Conservation (phyloP, 2,888 invertebrate species). For the Chaitophorus viminalis region DNA sequence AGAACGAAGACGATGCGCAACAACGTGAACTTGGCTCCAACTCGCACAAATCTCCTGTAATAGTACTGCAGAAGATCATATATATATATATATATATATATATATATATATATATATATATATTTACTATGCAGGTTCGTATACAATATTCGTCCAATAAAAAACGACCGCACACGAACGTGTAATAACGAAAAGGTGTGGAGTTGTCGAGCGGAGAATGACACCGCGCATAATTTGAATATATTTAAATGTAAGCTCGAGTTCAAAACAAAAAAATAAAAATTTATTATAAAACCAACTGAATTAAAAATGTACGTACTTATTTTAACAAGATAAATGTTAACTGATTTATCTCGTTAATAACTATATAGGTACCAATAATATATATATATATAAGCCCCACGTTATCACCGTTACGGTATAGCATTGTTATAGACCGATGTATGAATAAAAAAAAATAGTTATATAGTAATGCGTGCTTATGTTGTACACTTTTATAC, state of each 20-base stretch:
- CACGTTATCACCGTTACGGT: background rate
- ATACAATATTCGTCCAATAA: background rate
- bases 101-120: too few relatives aligned
- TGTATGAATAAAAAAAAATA: background rate
- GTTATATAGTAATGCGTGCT: background rate
- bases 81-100: too few relatives aligned
- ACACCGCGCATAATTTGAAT: background rate
- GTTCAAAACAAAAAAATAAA: background rate
- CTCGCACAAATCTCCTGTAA: too few relatives aligned
- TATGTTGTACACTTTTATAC: too few relatives aligned
- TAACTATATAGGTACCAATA: background rate
- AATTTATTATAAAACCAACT: background rate
- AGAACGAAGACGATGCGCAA: too few relatives aligned
- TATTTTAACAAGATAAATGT: background rate
- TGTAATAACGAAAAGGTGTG: background rate
- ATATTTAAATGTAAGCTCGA: background rate
- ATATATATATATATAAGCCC: too few relatives aligned
- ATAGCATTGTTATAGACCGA: background rate
- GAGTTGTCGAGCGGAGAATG: background rate
- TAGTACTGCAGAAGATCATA: too few relatives aligned
- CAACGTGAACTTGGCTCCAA: too few relatives aligned
- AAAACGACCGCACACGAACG: background rate
- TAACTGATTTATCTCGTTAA: background rate
- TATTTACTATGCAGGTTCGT: background rate
- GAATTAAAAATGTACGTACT: background rate